Base-by-base conservation (phyloP, 2,888 invertebrate species). In the Busseola fusca region DNA sequence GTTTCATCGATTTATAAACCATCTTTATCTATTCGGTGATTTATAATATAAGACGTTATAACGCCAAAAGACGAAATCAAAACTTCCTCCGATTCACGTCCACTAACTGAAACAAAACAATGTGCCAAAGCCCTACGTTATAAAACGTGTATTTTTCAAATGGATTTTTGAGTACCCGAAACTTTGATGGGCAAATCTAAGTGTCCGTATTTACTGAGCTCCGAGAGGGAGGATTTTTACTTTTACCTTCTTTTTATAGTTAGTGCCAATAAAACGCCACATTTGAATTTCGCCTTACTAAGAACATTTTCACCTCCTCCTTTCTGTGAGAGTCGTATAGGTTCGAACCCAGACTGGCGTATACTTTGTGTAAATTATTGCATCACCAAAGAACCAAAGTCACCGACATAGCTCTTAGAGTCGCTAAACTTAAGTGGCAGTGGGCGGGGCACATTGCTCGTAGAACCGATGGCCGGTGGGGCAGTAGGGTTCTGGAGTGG, bases 111-210 rank as follows among this genome's bases (percentile, higher is more conserved):
- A 30, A 56, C 48, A 72, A 64, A 72, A 66, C 59, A 64, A 63
- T 71, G 71, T 78, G 71, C 34, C 40, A 62, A 73, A 83, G 54
- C 74, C 82, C 60, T 81, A 65, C 58, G 56, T 54, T 89, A 92
- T 93, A 93, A 94, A 95, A 93, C 88, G 90, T 89, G 90, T 93
- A 93, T 93, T 93, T 94, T 94, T 94, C 92, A 94, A 95, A 96
- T 95, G 95, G 95, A 95, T 95, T 94, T 95, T 95, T 95, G 94
- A 96, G 96, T 94, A 92, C 93, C 91, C 90, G 86, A 92, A 91
- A 93, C 89, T 94, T 95, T 95, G 93, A 96, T 95, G 91, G 94
- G 87, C 89, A 89, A 93, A 94, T 94, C 94, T 92, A 95, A 96
- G 92, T 93, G 92, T 93, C 91, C 86, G 91, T 92, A 92, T 94